Conservation (phyloP, 1,140 invertebrate genomes). For the Heliconius melpomene region DNA sequence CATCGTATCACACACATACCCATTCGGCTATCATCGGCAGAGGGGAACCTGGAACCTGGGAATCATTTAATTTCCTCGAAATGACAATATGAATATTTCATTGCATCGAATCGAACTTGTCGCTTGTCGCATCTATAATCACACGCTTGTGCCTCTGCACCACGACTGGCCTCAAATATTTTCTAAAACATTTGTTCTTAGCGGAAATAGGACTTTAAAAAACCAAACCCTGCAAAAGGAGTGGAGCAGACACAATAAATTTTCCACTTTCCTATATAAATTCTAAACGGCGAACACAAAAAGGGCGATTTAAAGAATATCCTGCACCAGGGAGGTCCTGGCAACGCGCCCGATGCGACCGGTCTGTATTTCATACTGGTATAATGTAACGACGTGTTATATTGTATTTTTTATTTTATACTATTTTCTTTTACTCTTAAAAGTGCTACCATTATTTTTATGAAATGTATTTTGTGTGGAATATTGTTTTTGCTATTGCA, state of each 20-base stretch:
- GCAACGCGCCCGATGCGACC: slow-evolving; percentile 23
- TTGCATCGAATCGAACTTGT: no score
- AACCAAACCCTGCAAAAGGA: not conserved
- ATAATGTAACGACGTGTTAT: slow-evolving; percentile 12
- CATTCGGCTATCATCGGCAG: no score
- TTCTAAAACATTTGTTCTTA: not conserved
- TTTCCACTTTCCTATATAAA: slow-evolving; percentile 12
- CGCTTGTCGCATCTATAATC: no score
- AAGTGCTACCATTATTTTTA: not conserved
- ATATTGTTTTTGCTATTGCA: not conserved
- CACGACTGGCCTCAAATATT: no score
- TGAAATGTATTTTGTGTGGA: not conserved
- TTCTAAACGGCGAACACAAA: slow-evolving; percentile 11
- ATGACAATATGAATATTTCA: no score
- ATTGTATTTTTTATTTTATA: not conserved
- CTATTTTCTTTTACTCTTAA: not conserved
- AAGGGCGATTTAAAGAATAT: slow-evolving; percentile 16
- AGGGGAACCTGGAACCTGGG: no score
- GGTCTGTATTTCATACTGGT: not conserved
- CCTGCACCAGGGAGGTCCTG: slow-evolving; percentile 11
- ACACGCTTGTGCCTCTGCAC: no score
- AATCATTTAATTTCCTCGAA: no score
- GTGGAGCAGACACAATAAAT: slow-evolving; percentile 20
- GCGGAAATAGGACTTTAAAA: not conserved
- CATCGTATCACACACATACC: no score